Evolutionary conservation across 2,113 vertebrate species (phyloP).

Genomic region (Noctilio leporinus): DNA sequence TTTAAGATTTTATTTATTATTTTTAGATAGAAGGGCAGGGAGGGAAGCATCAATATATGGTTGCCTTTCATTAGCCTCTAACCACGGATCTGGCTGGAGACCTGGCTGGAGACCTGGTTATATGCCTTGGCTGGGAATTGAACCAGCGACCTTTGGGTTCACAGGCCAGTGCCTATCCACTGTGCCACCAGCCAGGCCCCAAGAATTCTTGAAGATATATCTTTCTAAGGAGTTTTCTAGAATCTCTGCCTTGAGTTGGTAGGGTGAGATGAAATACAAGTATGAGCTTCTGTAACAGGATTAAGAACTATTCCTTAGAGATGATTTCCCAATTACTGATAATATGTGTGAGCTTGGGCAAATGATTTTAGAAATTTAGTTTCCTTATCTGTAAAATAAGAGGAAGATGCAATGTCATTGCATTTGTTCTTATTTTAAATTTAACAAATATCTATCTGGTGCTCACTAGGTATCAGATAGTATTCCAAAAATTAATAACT

Average conservation of each 20-base stretch:
- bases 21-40: too few species aligned
- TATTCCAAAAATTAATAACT: background rate
- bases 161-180: too few species aligned
- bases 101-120: too few species aligned
- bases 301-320: background rate
- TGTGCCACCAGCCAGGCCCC: too few species aligned
- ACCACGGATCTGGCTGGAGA: too few species aligned
- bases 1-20: too few species aligned
- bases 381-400: background rate
- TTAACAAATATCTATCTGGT: background rate
- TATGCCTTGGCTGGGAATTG: too few species aligned
- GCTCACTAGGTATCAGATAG: background rate
- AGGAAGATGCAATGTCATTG: background rate
- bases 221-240: background rate
- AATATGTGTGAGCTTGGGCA: background rate
- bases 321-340: background rate
- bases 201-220: background rate
- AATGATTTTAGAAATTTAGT: background rate
- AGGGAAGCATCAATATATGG: too few species aligned
- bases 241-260: background rate
- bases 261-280: background rate
- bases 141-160: too few species aligned
- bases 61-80: too few species aligned
- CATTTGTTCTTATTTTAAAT: conserved; percentile 14
- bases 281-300: background rate